Evolutionary conservation across 2,113 vertebrate genomes (phyloP).

Genomic region (Ochotona curzoniae): DNA sequence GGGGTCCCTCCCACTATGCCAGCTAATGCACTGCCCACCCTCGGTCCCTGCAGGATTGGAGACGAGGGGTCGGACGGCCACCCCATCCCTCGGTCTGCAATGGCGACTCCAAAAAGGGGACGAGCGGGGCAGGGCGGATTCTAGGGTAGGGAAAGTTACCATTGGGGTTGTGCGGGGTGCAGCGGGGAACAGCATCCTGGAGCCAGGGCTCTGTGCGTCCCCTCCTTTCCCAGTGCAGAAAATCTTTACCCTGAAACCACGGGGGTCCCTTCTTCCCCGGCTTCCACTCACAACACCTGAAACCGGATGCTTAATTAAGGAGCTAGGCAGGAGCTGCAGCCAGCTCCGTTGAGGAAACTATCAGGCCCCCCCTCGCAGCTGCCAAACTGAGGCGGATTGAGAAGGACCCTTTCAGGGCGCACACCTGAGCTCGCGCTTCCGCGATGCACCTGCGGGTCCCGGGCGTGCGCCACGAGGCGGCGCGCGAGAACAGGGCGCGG

Average conservation of each 20-base stretch:
- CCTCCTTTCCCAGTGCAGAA: not conserved
- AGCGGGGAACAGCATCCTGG: not conserved
- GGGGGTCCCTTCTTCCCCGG: not conserved
- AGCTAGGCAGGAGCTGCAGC: too few species aligned
- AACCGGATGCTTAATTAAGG: too few species aligned
- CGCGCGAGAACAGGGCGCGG: not conserved
- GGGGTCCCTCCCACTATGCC: not conserved
- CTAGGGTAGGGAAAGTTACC: too few species aligned
- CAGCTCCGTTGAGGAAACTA: too few species aligned
- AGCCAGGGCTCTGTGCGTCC: not conserved
- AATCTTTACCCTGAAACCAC: not conserved
- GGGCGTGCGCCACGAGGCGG: slow-evolving; percentile 35
- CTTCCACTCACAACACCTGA: not conserved
- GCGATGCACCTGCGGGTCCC: not conserved
- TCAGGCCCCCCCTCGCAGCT: too few species aligned
- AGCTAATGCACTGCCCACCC: not conserved
- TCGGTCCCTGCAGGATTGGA: not conserved
- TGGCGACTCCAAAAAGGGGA: not conserved
- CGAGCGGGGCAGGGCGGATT: not conserved
- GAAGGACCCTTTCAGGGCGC: accelerated
- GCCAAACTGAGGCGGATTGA: too few species aligned
- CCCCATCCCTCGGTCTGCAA: not conserved
- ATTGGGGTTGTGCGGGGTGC: too few species aligned
- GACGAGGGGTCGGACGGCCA: not conserved
- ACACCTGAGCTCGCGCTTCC: not conserved